Percentiles rank a stretch among this genome's conserved stretches.
phyloP scores from a whole-genome alignment of 2,797 vertebrate genomes.

The Macroramphosus scolopax region DNA sequence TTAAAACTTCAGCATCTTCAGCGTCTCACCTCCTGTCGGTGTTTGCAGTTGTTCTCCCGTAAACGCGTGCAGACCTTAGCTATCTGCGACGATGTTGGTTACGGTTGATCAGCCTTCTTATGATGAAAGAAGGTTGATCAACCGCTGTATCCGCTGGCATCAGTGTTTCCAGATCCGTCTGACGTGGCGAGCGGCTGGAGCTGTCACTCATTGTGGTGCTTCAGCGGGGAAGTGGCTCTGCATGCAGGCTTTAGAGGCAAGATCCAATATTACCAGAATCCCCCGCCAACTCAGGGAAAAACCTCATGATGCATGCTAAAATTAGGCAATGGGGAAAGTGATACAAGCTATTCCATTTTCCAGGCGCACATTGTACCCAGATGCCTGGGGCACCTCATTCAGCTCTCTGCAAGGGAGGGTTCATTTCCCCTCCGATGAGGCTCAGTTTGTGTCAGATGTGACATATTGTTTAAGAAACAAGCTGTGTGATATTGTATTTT shows the following conservation, averaged over 20 bases:
- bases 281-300: constrained; percentile 29
- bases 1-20: constrained; percentile 33
- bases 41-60: constrained; percentile 15
- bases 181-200: constrained; percentile 11
- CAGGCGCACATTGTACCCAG: constrained; percentile 27
- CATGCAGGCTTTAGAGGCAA: constrained; percentile 13
- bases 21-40: constrained; percentile 15
- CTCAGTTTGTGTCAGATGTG: too few species aligned
- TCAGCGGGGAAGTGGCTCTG: constrained; percentile 33
- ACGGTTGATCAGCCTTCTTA: neutral
- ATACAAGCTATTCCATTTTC: constrained; percentile 34
- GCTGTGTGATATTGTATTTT: too few species aligned
- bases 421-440: too few species aligned
- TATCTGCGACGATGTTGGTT: constrained; percentile 8
- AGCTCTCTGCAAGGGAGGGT: too few species aligned
- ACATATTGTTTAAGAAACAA: too few species aligned
- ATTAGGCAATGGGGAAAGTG: constrained; percentile 23
- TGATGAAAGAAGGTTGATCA: neutral
- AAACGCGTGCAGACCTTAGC: constrained; percentile 30
- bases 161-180: constrained; percentile 16
- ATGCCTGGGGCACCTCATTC: constrained; percentile 11
- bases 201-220: constrained; percentile 39
- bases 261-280: constrained; percentile 40
- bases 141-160: constrained; percentile 15
- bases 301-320: constrained; percentile 32